Base-by-base conservation (phyloP, 2,888 invertebrate genomes). In the Diabrotica balteata region DNA sequence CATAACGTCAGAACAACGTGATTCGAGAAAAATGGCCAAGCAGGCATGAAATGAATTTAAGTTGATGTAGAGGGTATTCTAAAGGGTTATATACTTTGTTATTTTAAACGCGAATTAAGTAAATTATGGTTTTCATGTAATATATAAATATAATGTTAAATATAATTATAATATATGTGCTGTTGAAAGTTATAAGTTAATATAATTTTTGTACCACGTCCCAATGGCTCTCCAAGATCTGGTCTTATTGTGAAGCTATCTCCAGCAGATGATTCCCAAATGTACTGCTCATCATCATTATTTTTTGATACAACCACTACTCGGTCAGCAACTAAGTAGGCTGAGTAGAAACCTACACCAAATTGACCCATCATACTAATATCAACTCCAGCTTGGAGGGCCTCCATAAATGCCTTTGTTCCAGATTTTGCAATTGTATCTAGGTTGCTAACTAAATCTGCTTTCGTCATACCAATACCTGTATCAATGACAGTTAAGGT, bases 321-420 rank as follows among this genome's bases (percentile, higher is more conserved):
- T 81, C 90, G 90, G 84, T 99, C 98, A 50, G 98, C 98, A 59
- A 99, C 91, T 75, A 99, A 87, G 85, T 98, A 99, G 58, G 98
- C 97, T 0, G 98, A 99, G 86, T 98, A 99, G 91, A 99, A 99
- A 86, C 98, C 98, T 74, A 99, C 99, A 89, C 98, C 98, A 86
- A 99, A 99, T 86, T 99, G 98, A 85, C 99, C 99, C 85, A 99
- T 99, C 98, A 99, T 99, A 77, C 96, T 97, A 79, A 99, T 99
- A 81, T 99, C 99, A 66, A 98, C 98, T 74, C 98, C 98, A 72
- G 98, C 98, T 84, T 97, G 96, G 63, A 99, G 89, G 63, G 99
- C 99, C 85, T 99, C 99, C 99, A 99, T 99, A 87, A 99, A 99
- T 5, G 98, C 98, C 86, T 98, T 99, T n/a, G 99, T 99, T 76